Evolutionary conservation across 2,888 invertebrate species (phyloP).

Genomic region (Sinelater perroti): DNA sequence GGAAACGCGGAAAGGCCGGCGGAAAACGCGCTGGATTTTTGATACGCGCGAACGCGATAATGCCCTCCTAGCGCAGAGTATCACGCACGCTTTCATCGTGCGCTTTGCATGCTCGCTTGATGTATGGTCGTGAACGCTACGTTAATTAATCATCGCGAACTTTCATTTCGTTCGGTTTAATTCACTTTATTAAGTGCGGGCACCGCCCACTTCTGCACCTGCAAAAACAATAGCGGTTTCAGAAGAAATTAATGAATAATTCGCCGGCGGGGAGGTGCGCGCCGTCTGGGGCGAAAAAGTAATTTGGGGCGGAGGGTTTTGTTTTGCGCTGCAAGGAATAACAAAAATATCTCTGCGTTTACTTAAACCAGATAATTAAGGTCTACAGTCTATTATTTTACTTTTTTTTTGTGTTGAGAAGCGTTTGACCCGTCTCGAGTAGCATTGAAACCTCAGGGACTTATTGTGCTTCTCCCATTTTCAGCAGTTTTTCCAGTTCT

Average conservation of each 20-base stretch:
- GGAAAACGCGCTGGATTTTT: slow-evolving; percentile 12
- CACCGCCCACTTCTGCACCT: slow-evolving; percentile 17
- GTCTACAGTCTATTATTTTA: too few species aligned
- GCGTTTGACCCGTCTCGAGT: too few species aligned
- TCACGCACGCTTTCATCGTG: slow-evolving; percentile 43
- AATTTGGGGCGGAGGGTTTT: too few species aligned
- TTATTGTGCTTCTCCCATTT: too few species aligned
- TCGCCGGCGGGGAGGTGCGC: not conserved
- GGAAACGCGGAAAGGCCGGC: not conserved
- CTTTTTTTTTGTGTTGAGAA: too few species aligned
- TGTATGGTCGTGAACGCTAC: slow-evolving; percentile 25
- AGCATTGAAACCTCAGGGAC: too few species aligned
- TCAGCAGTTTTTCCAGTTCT: too few species aligned
- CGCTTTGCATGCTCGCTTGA: slow-evolving; percentile 37
- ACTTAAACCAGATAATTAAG: too few species aligned
- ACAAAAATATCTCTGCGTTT: too few species aligned
- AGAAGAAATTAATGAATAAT: slow-evolving; percentile 7
- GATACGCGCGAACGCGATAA: slow-evolving; percentile 29
- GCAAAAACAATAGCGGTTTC: slow-evolving; percentile 16
- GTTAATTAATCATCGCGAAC: slow-evolving; percentile 29
- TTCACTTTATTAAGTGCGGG: slow-evolving; percentile 31
- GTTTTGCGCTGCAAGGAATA: too few species aligned
- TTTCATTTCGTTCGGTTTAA: slow-evolving; percentile 28
- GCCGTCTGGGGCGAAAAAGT: not conserved
- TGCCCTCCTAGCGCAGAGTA: slow-evolving; percentile 34